A percentile compares a stretch with the other conserved stretches of the same genome.
These are phyloP conservation scores for Plectropomus leopardus DNA, from an alignment of 2,113 vertebrate species.

Conservation along the genomic window DNA sequence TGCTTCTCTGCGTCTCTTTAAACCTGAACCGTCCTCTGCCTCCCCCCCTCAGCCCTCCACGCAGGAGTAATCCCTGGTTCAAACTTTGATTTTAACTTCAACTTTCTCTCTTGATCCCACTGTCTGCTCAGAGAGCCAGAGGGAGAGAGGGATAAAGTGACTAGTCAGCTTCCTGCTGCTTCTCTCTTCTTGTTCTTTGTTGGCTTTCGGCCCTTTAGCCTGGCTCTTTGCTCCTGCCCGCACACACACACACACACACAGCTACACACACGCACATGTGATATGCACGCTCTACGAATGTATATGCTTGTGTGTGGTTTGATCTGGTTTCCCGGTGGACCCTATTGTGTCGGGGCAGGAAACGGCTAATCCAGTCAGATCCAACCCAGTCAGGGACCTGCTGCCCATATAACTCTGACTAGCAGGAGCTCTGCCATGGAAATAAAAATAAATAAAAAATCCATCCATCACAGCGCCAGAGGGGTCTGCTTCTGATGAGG, in stretches of 20 bases:
- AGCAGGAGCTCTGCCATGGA: slow-evolving; percentile 46
- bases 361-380: slow-evolving; percentile 77
- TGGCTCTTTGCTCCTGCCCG: slow-evolving; percentile 56
- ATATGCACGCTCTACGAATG: slow-evolving; percentile 56
- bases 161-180: slow-evolving; percentile 79
- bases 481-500: background rate
- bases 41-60: slow-evolving; percentile 23
- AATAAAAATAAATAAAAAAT: slow-evolving; percentile 36
- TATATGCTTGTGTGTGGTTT: slow-evolving; percentile 66
- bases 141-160: slow-evolving; percentile 66
- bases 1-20: slow-evolving; percentile 34
- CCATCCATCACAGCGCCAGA: background rate
- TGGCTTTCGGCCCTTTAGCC: slow-evolving; percentile 74
- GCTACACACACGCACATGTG: slow-evolving; percentile 41
- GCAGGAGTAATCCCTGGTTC: slow-evolving; percentile 68
- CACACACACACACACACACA: slow-evolving; percentile 35
- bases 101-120: slow-evolving; percentile 62
- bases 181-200: slow-evolving; percentile 75
- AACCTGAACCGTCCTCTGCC: slow-evolving; percentile 34
- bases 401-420: slow-evolving; percentile 51
- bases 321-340: slow-evolving; percentile 74
- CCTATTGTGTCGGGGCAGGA: slow-evolving; percentile 76
- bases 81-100: slow-evolving; percentile 78
- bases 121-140: slow-evolving; percentile 21
- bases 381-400: slow-evolving; percentile 63